A percentile compares a stretch with the other conserved stretches of the same genome.
Evolutionary conservation across 2,797 vertebrate species (phyloP).

Genomic region (Pseudochirops corinnae): DNA sequence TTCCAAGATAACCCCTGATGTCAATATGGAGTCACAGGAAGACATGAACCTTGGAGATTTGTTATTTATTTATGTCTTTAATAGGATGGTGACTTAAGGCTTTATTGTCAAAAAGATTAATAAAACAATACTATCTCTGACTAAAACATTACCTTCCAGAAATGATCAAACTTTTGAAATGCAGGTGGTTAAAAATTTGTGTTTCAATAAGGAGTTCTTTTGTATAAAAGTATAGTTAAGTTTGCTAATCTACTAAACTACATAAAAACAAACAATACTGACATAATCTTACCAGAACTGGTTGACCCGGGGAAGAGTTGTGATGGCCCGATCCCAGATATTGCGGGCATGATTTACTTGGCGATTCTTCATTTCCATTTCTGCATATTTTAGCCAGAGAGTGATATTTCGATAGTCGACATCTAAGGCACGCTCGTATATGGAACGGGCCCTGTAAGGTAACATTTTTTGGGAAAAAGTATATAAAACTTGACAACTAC

Average conservation of each 20-base stretch:
- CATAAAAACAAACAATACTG: not conserved
- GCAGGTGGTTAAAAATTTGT: not conserved
- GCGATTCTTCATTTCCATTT: constrained; percentile 99
- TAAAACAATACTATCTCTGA: not conserved
- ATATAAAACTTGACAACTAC: not conserved
- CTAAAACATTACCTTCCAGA: constrained; percentile 41
- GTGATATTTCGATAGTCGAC: constrained; percentile 98
- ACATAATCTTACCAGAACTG: constrained; percentile 93
- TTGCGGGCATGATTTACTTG: constrained; percentile 98
- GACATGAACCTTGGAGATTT: not conserved
- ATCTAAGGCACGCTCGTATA: constrained; percentile 98
- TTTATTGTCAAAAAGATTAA: constrained; percentile 40
- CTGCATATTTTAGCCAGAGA: constrained; percentile 98
- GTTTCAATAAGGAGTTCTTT: constrained; percentile 27
- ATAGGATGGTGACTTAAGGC: constrained; percentile 10
- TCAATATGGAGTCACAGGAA: not conserved
- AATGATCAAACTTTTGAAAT: constrained; percentile 14
- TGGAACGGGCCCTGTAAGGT: constrained; percentile 93
- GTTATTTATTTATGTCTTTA: constrained; percentile 13
- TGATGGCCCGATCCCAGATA: constrained; percentile 98
- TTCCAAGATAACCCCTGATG: not conserved
- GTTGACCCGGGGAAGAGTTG: constrained; percentile 96
- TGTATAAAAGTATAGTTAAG: constrained; percentile 19
- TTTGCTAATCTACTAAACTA: not conserved
- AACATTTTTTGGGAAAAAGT: constrained; percentile 27